Percentiles rank a stretch among this genome's conserved stretches.
These are phyloP conservation scores for Onychomys arenicola DNA, from an alignment of 2,797 vertebrate species.

Conservation along the genomic window DNA sequence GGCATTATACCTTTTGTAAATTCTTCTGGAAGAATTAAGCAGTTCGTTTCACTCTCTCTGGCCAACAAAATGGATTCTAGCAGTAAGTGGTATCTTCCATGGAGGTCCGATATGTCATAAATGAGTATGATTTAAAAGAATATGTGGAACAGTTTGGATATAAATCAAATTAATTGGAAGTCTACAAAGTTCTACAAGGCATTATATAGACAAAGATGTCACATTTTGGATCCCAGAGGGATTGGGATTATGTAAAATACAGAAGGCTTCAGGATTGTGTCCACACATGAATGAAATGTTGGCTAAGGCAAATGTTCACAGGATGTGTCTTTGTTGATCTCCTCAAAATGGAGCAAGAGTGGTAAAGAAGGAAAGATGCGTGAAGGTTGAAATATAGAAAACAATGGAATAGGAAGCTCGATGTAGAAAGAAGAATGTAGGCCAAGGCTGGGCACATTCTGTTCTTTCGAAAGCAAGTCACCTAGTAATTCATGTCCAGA, in stretches of 20 bases:
- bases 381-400: not conserved
- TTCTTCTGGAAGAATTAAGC: not conserved
- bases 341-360: not conserved
- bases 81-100: not conserved
- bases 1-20: not conserved
- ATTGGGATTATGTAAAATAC: not conserved
- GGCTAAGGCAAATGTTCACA: not conserved
- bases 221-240: not conserved
- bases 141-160: not conserved
- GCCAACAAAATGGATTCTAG: not conserved
- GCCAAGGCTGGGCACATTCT: not conserved
- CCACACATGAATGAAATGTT: not conserved
- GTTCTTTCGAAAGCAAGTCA: not conserved
- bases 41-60: not conserved
- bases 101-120: not conserved
- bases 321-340: not conserved
- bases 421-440: not conserved
- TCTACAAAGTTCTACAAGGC: not conserved
- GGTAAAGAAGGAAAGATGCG: not conserved
- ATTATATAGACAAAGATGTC: not conserved
- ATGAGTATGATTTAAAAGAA: not conserved
- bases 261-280: not conserved
- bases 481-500: not conserved
- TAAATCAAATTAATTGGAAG: slow-evolving; percentile 13
- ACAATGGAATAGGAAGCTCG: not conserved